A percentile compares a stretch with the other conserved stretches of the same genome.
Evolutionary conservation across 2,113 vertebrate genomes (phyloP).

Genomic region (Delphinapterus leucas): DNA sequence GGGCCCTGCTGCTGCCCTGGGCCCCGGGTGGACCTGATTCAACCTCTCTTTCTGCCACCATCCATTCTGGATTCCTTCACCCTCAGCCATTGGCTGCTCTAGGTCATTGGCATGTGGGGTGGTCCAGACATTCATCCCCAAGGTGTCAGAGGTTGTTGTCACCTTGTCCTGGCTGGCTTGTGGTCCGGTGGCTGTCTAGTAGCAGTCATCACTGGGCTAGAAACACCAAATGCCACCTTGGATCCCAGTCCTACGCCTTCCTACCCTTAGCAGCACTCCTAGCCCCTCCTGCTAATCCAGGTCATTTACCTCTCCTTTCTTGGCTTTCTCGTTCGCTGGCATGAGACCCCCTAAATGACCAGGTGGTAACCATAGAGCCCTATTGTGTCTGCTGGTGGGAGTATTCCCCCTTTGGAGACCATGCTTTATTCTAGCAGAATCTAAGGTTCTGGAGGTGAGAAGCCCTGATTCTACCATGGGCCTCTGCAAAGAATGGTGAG

Average conservation of each 20-base stretch:
- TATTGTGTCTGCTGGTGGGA: background rate
- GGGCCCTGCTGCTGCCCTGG: background rate
- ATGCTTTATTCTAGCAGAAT: background rate
- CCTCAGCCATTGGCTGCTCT: too few species aligned
- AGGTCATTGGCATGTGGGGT: too few species aligned
- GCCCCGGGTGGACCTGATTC: too few species aligned
- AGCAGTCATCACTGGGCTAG: background rate
- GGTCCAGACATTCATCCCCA: too few species aligned
- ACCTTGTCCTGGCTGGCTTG: background rate
- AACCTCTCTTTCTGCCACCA: too few species aligned
- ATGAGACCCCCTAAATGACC: background rate
- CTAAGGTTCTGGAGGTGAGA: background rate
- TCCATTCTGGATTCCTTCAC: too few species aligned
- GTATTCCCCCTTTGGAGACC: background rate
- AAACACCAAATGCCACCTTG: background rate
- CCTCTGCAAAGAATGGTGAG: background rate
- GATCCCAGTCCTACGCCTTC: background rate
- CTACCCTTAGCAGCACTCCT: too few species aligned
- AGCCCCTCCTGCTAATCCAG: background rate
- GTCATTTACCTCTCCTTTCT: background rate
- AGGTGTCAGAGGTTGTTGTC: too few species aligned
- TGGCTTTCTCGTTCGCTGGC: background rate
- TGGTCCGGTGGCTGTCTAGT: fast-evolving
- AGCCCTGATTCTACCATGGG: fast-evolving
- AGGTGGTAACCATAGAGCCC: background rate